Percentiles rank a stretch among this genome's conserved stretches.
These are phyloP conservation scores for Aythya baeri DNA, from an alignment of 2,113 vertebrate species.

Conservation along the genomic window DNA sequence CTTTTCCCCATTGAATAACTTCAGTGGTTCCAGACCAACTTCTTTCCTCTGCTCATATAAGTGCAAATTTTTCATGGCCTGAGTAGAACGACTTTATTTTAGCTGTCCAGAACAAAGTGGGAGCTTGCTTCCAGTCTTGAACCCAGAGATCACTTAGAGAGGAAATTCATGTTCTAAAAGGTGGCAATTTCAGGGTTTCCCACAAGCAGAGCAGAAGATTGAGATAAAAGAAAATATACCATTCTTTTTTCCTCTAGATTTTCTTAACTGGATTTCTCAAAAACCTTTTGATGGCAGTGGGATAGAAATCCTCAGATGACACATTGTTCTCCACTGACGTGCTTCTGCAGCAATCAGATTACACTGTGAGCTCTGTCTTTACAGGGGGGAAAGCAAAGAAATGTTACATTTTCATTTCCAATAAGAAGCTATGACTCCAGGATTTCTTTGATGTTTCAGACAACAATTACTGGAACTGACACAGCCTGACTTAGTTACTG, in stretches of 20 bases:
- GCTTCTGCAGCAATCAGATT: background rate
- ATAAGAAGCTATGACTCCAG: background rate
- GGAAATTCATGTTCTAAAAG: background rate
- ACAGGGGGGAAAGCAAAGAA: background rate
- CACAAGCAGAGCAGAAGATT: background rate
- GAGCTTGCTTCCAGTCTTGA: background rate
- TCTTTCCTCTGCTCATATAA: background rate
- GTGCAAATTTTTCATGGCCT: background rate
- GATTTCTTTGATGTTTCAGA: constrained; percentile 16
- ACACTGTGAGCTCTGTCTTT: background rate
- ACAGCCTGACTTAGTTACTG: background rate
- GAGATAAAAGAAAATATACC: background rate
- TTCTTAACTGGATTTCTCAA: background rate
- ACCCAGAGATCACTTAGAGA: background rate
- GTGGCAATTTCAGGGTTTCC: background rate
- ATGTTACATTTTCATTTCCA: background rate
- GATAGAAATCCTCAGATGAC: background rate
- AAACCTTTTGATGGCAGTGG: background rate
- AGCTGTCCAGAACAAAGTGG: background rate
- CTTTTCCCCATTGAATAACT: background rate
- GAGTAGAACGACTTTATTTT: background rate
- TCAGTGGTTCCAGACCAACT: background rate
- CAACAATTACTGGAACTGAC: background rate
- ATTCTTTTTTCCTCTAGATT: background rate
- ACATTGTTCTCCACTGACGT: background rate